Base-by-base conservation (phyloP, 2,113 vertebrate genomes). In the Xenopus tropicalis region DNA sequence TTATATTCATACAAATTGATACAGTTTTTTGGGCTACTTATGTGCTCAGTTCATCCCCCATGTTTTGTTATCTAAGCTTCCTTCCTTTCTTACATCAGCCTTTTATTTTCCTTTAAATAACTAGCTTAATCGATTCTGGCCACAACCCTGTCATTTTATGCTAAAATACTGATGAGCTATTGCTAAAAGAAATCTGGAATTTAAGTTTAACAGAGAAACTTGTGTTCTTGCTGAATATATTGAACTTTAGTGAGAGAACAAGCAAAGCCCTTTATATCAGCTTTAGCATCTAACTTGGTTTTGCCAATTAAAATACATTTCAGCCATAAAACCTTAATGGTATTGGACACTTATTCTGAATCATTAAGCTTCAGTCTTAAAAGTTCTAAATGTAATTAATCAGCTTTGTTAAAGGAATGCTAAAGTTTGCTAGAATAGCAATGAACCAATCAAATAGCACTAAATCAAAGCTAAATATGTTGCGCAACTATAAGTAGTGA, bases 341-440 rank as follows among this genome's bases (percentile, higher is more conserved):
- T 37, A 63, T 63, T 17, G 61, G 61, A 24, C 61, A 63, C 14
- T 63, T 63, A 63, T 63, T 63, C 61, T 63, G 61, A 37, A 23
- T 63, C 61, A 63, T 63, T 63, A 63, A 37, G 17, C 61, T 63
- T 63, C 23, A 63, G 61, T 16, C 23, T 21, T 13, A 16, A 63
- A 63, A 63, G 61, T 23, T 37, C 61, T 63, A 63, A 63, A 63
- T 37, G 29, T 29, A 63, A 63, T 63, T 37, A 23, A 25, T 63
- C 61, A 63, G 61, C 25, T 42, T 13, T 61, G 10, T 24, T 23
- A 61, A 37, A 63, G 29, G 16, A 37, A 25, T 17, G 25, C 14
- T 37, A 37, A 63, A 37, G 11, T 59, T 22, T 59, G 57, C 21
- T 59, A n/a, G 19, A 54, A 17, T 54, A n/a, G 46, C 46, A 13